A percentile compares a stretch with the other conserved stretches of the same genome.
Evolutionary conservation across 2,797 vertebrate genomes (phyloP).

Genomic region (Triplophysa yarkandensis): DNA sequence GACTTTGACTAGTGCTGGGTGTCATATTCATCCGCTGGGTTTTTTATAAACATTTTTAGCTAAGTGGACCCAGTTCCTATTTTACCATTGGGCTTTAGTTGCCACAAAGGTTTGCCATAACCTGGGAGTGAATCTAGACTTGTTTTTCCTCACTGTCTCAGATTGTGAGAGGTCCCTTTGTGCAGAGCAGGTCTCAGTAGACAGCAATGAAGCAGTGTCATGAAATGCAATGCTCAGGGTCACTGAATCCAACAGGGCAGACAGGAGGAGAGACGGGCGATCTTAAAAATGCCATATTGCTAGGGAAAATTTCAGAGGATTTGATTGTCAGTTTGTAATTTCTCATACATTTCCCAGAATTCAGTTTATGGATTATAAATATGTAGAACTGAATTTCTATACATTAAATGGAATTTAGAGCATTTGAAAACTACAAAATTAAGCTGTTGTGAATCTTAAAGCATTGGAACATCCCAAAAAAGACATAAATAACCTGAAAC

Average conservation of each 20-base stretch:
- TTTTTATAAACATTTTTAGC: not conserved
- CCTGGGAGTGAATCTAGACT: not conserved
- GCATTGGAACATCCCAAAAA: constrained; percentile 12
- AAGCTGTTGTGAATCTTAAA: not conserved
- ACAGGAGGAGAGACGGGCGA: constrained; percentile 78
- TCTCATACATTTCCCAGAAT: not conserved
- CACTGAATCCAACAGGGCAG: constrained; percentile 75
- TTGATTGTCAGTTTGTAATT: constrained; percentile 14
- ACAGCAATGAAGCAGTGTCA: constrained; percentile 44
- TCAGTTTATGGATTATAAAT: not conserved
- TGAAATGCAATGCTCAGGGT: constrained; percentile 41
- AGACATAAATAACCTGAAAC: not conserved
- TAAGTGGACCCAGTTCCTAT: not conserved
- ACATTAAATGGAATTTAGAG: not conserved
- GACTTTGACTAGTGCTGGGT: constrained; percentile 3
- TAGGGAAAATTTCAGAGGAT: not conserved
- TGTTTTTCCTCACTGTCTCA: not conserved
- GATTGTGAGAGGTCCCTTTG: constrained; percentile 59
- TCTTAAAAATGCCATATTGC: constrained; percentile 80
- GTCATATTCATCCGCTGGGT: not conserved
- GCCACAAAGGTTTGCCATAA: not conserved
- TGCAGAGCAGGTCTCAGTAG: constrained; percentile 50
- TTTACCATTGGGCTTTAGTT: constrained; percentile 5
- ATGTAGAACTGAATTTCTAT: not conserved
- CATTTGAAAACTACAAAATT: not conserved